Conservation (phyloP, 2,888 invertebrate species). For the Proisotoma minuta region DNA sequence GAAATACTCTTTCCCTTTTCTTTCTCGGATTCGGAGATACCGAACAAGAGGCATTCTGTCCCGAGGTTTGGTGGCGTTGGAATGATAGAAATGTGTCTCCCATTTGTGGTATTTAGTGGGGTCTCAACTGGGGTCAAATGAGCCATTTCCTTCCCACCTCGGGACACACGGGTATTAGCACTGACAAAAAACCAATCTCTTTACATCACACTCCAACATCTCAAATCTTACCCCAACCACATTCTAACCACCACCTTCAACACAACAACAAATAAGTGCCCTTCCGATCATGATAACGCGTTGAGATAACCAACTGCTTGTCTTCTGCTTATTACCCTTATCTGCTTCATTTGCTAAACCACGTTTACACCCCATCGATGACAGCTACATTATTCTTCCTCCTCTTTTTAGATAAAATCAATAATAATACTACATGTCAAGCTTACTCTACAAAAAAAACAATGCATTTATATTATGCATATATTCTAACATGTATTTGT, state of each 20-base stretch:
- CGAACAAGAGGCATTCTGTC: background rate
- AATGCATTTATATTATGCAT: no score
- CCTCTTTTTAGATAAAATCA: no score
- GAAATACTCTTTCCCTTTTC: background rate
- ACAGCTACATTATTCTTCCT: background rate
- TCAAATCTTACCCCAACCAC: background rate
- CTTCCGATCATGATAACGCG: background rate
- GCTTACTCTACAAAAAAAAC: no score
- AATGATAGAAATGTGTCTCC: slow-evolving; percentile 15
- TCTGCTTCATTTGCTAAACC: background rate
- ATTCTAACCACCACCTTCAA: background rate
- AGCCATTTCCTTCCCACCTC: slow-evolving; percentile 17
- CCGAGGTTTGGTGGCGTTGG: slow-evolving; percentile 3
- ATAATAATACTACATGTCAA: no score
- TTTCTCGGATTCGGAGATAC: background rate
- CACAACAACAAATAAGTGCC: background rate
- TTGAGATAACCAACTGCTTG: background rate
- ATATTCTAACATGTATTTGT: no score
- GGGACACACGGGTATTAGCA: slow-evolving; percentile 16
- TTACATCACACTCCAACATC: background rate
- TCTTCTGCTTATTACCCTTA: background rate
- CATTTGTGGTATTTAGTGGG: slow-evolving; percentile 20
- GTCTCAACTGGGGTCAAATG: slow-evolving; percentile 19
- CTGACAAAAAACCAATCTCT: background rate
- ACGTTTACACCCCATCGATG: background rate